phyloP scores from a whole-genome alignment of 2,888 invertebrate genomes.

The Tricholauxania praeusta region DNA sequence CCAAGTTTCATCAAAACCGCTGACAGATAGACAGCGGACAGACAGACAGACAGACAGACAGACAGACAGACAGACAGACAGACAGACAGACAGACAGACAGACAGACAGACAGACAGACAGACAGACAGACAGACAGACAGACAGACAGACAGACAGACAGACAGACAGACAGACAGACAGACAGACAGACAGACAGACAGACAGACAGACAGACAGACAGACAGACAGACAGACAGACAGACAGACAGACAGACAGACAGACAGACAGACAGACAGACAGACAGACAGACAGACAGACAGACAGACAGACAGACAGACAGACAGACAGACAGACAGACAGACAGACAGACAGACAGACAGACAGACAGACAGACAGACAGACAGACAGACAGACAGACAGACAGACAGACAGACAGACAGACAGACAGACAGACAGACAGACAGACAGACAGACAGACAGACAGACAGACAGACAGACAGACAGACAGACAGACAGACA shows the following conservation, averaged over 20 bases:
- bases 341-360: slow-evolving; percentile 20
- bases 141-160: slow-evolving; percentile 20
- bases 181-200: slow-evolving; percentile 20
- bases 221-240: slow-evolving; percentile 20
- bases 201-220: slow-evolving; percentile 20
- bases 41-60: slow-evolving; percentile 20
- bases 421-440: slow-evolving; percentile 20
- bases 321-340: slow-evolving; percentile 20
- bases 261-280: slow-evolving; percentile 20
- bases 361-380: slow-evolving; percentile 20
- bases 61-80: slow-evolving; percentile 20
- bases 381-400: slow-evolving; percentile 20
- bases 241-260: slow-evolving; percentile 20
- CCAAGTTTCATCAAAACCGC: too few species aligned
- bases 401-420: slow-evolving; percentile 20
- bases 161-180: slow-evolving; percentile 20
- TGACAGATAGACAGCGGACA: too few species aligned
- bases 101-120: slow-evolving; percentile 20
- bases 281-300: slow-evolving; percentile 20
- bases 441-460: slow-evolving; percentile 20
- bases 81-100: slow-evolving; percentile 20
- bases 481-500: slow-evolving; percentile 20
- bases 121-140: slow-evolving; percentile 20
- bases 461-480: slow-evolving; percentile 20
- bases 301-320: slow-evolving; percentile 20